These are phyloP conservation scores for Rhagonycha fulva DNA, from an alignment of 2,888 invertebrate species.

Conservation along the genomic window DNA sequence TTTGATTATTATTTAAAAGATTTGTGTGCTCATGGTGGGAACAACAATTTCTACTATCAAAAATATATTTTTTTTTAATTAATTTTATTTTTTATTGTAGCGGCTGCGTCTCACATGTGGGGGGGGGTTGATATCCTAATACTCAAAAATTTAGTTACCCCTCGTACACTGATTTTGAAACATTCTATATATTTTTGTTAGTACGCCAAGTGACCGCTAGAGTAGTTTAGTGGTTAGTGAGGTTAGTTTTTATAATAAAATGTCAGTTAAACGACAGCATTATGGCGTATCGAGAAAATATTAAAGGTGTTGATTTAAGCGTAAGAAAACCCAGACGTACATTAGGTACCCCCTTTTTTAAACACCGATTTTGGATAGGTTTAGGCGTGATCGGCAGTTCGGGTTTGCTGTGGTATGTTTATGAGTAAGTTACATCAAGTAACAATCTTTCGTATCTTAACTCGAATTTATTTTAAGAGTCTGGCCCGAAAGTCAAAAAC, in stretches of 20 bases:
- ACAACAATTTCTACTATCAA: no score
- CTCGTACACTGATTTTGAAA: no score
- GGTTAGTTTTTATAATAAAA: neutral
- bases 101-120: no score
- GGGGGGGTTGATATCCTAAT: no score
- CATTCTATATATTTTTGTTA: neutral
- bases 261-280: slow-evolving; percentile 7
- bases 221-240: neutral
- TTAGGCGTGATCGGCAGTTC: slow-evolving; percentile 56
- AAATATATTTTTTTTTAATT: no score
- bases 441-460: neutral
- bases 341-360: slow-evolving; percentile 67
- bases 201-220: neutral
- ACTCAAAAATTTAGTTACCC: no score
- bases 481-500: slow-evolving; percentile 38
- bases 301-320: slow-evolving; percentile 41
- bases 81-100: no score
- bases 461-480: slow-evolving; percentile 36
- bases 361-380: slow-evolving; percentile 61
- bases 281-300: slow-evolving; percentile 47
- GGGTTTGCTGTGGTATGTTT: slow-evolving; percentile 53
- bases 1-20: no score
- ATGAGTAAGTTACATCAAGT: slow-evolving; percentile 57
- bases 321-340: slow-evolving; percentile 67
- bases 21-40: no score